A percentile compares a stretch with the other conserved stretches of the same genome.
phyloP scores from a whole-genome alignment of 2,113 vertebrate genomes.

The Lepus europaeus region DNA sequence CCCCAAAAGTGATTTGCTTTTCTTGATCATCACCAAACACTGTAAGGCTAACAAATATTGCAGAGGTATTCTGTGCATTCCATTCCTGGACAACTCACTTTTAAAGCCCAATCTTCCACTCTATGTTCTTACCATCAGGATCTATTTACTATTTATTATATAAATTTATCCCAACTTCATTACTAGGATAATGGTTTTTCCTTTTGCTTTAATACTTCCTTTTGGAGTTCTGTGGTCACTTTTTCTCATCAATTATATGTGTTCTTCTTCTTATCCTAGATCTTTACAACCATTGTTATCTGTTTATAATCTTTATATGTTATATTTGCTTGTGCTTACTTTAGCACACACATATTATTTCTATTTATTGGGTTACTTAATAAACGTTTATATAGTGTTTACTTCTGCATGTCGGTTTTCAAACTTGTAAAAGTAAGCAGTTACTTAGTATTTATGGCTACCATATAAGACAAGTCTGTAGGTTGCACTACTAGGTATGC shows the following conservation, averaged over 20 bases:
- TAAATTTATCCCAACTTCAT: neutral
- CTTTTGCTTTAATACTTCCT: neutral
- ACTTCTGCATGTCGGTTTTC: neutral
- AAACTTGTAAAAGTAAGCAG: neutral
- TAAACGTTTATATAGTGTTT: neutral
- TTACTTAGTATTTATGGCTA: neutral
- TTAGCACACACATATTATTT: neutral
- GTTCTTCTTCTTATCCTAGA: neutral
- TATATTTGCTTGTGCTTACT: neutral
- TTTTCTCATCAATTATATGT: neutral
- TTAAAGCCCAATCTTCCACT: neutral
- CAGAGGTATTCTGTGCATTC: neutral
- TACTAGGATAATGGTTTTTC: neutral
- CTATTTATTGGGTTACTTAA: neutral
- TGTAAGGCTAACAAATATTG: neutral
- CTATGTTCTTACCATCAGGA: neutral
- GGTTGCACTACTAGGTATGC: rapidly evolving
- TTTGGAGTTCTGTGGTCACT: neutral
- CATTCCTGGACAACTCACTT: neutral
- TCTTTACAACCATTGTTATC: neutral
- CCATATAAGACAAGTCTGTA: neutral
- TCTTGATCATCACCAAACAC: neutral
- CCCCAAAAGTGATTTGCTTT: neutral
- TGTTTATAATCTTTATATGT: neutral
- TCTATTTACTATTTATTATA: neutral